A percentile compares a stretch with the other conserved stretches of the same genome.
Evolutionary conservation across 2,113 vertebrate species (phyloP).

Genomic region (Physeter macrocephalus): DNA sequence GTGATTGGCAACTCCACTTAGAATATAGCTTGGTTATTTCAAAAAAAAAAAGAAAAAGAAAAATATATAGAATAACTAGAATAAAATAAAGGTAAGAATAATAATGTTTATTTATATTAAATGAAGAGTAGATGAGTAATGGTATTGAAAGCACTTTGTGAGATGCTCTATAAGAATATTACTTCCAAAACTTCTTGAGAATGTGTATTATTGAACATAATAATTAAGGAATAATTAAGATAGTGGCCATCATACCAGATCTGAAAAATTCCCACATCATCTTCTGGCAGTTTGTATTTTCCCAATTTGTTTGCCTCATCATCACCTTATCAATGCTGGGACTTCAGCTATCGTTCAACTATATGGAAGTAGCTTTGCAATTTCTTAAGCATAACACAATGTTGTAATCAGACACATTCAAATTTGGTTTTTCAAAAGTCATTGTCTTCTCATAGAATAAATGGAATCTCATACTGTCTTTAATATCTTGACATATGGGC

Average conservation of each 20-base stretch:
- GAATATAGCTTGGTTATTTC: neutral
- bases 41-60: neutral
- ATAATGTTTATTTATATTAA: neutral
- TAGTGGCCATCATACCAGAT: neutral
- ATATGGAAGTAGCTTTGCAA: neutral
- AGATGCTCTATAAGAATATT: neutral
- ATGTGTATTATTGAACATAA: neutral
- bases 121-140: neutral
- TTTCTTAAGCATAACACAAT: constrained; percentile 50
- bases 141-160: neutral
- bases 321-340: neutral
- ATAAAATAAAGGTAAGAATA: neutral
- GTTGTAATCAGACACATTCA: constrained; percentile 61
- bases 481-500: constrained; percentile 74
- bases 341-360: constrained; percentile 24
- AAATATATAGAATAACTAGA: neutral
- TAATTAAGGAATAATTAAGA: neutral
- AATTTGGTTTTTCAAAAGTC: constrained; percentile 54
- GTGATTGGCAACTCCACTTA: neutral
- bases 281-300: neutral
- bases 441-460: constrained; percentile 68
- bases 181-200: neutral
- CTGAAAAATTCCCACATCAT: neutral
- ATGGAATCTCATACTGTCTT: constrained; percentile 66
- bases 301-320: neutral